Conservation (phyloP, 2,888 invertebrate species). For the Volucella bombylans region DNA sequence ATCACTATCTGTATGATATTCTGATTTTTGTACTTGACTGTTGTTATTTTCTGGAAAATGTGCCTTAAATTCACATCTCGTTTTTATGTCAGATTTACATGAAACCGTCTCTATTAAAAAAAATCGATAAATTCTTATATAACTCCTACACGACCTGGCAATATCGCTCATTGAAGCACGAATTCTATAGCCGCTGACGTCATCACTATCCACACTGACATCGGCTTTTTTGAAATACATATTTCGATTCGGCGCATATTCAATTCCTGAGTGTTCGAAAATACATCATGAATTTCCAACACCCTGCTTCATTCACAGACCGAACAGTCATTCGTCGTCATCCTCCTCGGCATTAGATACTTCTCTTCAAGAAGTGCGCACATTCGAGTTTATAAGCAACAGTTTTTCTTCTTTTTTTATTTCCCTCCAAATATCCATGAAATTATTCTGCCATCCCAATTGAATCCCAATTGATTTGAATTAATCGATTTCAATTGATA, state of each 20-base stretch:
- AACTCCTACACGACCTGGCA: background rate
- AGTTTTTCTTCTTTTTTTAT: conserved; percentile 11
- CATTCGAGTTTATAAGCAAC: conserved; percentile 42
- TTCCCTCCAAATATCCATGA: background rate
- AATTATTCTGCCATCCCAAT: conserved; percentile 17
- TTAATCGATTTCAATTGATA: conserved; percentile 45
- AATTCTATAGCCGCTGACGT: background rate
- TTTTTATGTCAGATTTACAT: too few species aligned
- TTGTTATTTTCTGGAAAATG: too few species aligned
- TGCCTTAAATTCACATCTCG: too few species aligned
- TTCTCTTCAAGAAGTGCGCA: background rate
- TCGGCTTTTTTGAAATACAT: background rate
- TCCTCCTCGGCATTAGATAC: conserved; percentile 14
- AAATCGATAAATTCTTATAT: background rate
- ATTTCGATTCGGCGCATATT: conserved; percentile 54
- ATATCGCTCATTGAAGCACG: background rate
- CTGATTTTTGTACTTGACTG: too few species aligned
- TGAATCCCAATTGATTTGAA: conserved; percentile 36
- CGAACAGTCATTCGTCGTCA: conserved; percentile 16
- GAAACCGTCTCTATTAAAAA: too few species aligned
- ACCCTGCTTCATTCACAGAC: conserved; percentile 24
- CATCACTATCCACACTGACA: conserved; percentile 7
- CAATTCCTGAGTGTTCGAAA: background rate
- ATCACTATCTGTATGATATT: too few species aligned
- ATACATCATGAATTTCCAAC: conserved; percentile 10